Evolutionary conservation across 1,140 invertebrate genomes (phyloP), one percentile per base, ranked within the genome.

Genomic region (Pseudomyrmex cubaensis): DNA sequence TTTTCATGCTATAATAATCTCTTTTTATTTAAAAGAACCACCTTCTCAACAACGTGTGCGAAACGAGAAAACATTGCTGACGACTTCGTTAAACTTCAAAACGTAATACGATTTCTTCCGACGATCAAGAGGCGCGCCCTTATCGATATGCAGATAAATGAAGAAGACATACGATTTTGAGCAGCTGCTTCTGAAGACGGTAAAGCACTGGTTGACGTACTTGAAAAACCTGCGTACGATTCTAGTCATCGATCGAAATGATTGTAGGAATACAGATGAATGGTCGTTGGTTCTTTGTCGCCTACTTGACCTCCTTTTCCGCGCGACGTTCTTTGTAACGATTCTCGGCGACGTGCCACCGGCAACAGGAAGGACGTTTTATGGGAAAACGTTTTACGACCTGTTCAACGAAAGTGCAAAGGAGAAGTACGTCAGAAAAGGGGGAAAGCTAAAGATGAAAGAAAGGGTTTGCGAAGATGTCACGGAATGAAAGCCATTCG

Each of bases 311-410:
- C 63, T 52, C 54, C 12, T 67, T 66, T 82, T 44, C 22, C 44
- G 20, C 22, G 46, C 44, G 22, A 52, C 64, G 50, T 22, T 22
- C 54, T 75, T 67, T 63, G 69, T 48, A 69, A 67, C 50, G 62
- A 67, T 76, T 66, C 63, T 15, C 80, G 69, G 61, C 63, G 64
- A 87, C 52, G 69, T 86, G 86, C 73, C 59, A 83, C 57, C 67
- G 22, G 48, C 64, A 66, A 76, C 50, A 56, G 66, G 76, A 82
- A 61, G 72, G 12, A 77, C 66, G 56, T 76, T 87, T 88, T 88
- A 87, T 76, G 72, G 54, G 70, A 66, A 46, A 69, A 56, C 85
- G 74, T 75, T 85, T 87, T 82, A 87, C 70, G 63, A 66, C 15
- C 50, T 76, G 70, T 57, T 76, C 82, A 57, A 15, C 20, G 78